Evolutionary conservation across 2,888 invertebrate species (phyloP), one percentile per base, ranked within the genome.

Genomic region (Neoitamus cyanurus): DNA sequence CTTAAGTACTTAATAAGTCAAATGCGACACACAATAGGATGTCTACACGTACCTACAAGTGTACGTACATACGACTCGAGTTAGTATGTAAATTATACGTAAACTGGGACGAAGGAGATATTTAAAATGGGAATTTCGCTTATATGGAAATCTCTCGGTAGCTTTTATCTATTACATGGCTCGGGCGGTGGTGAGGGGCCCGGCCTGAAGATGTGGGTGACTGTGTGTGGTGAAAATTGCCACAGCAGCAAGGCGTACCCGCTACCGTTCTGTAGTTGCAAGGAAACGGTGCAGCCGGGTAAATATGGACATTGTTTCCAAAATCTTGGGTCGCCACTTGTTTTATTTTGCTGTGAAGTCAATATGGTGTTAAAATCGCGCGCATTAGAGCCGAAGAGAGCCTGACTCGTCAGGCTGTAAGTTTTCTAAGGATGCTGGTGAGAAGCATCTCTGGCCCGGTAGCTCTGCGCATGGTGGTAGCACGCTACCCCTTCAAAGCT

Each of bases 101-200:
- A 75, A 73, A 75, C 42, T 75, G 75, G 75, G 75, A 30, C 37
- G 75, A n/a, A 37, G 58, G 58, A 25, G 75, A 75, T 75, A 75
- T 75, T 75, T 75, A 75, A 75, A 75, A 75, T 75, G 75, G 75
- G 75, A 73, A 75, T 75, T 75, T 75, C 75, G 75, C 42, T 75
- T 75, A 75, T 75, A 75, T 75, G 75, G 75, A 75, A 75, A 37
- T 75, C 75, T 75, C 75, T 75, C 42, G 75, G 75, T 42, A 42
- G 75, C 75, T 75, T 75, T 75, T 75, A 75, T 42, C 75, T 75
- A 75, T 75, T 75, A 75, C 42, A 30, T 75, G 25, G 75, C 25
- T 28, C n/a, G 28, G 28, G 42, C 11, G 25, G 28, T 4, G n/a
- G 37, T n/a, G 20, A 72, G 58, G n/a, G 7, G 58, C 7, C 13